These are phyloP conservation scores for Melanogrammus aeglefinus DNA, from an alignment of 2,797 vertebrate genomes.

Conservation along the genomic window DNA sequence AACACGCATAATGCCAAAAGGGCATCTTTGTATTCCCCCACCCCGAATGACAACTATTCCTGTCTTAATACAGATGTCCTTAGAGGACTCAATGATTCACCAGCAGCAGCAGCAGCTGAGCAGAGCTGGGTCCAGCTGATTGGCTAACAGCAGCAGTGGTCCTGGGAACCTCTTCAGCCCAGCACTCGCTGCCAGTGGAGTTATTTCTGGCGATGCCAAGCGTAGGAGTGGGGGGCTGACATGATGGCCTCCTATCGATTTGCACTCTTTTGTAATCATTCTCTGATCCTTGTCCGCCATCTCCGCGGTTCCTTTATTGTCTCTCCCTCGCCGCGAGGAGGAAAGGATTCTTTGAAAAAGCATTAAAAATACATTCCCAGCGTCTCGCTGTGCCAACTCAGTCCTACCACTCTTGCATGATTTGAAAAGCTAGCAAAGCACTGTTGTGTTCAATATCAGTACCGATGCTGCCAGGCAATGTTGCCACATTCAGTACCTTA, in stretches of 20 bases:
- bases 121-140: conserved; percentile 37
- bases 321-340: conserved; percentile 31
- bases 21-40: conserved; percentile 4
- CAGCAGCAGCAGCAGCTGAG: conserved; percentile 37
- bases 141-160: conserved; percentile 42
- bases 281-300: conserved; percentile 51
- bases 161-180: conserved; percentile 69
- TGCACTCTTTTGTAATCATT: conserved; percentile 67
- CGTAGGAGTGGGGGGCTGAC: conserved; percentile 69
- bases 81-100: conserved; percentile 52
- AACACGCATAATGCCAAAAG: conserved; percentile 13
- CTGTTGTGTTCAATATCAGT: background rate
- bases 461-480: background rate
- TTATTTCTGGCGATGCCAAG: conserved; percentile 69
- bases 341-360: conserved; percentile 24
- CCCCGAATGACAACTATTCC: background rate
- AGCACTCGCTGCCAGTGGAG: conserved; percentile 61
- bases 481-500: background rate
- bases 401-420: background rate
- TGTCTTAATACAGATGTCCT: conserved; percentile 36
- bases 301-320: conserved; percentile 38
- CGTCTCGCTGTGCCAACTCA: background rate
- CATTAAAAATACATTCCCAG: background rate
- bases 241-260: conserved; percentile 74
- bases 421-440: background rate